Percentiles rank a stretch among this genome's conserved stretches.
These are phyloP conservation scores for Merluccius polli DNA, from an alignment of 2,797 vertebrate species.

Conservation along the genomic window DNA sequence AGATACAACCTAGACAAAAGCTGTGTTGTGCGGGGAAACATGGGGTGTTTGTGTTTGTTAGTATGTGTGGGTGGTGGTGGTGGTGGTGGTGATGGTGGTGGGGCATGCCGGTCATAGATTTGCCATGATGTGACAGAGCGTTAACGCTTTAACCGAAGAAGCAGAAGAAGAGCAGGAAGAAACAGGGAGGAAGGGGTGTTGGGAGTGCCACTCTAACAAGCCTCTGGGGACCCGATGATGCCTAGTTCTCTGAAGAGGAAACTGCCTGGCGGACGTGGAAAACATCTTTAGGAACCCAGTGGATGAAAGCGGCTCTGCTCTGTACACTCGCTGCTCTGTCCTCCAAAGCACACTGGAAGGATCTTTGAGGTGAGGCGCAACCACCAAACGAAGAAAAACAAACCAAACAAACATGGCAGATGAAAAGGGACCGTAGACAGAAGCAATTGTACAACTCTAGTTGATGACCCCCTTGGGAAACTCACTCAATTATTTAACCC, in stretches of 20 bases:
- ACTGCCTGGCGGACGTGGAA: slow-evolving; percentile 58
- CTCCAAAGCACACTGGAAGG: neutral
- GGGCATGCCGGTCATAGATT: slow-evolving; percentile 2
- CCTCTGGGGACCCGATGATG: slow-evolving; percentile 45
- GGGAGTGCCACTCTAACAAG: slow-evolving; percentile 62
- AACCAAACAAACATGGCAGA: neutral
- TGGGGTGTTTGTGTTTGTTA: neutral
- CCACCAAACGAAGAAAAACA: neutral
- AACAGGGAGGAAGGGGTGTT: slow-evolving; percentile 2
- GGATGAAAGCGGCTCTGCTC: slow-evolving; percentile 34
- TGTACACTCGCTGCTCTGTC: slow-evolving; percentile 7
- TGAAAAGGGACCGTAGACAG: neutral
- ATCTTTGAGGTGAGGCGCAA: neutral
- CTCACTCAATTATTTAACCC: neutral
- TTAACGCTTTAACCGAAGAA: neutral
- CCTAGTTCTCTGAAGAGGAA: slow-evolving; percentile 37
- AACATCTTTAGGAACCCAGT: slow-evolving; percentile 41
- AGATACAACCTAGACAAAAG: neutral
- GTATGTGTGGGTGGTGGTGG: neutral
- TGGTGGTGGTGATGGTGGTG: neutral
- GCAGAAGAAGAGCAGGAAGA: neutral
- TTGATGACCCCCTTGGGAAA: neutral
- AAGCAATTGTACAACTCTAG: too few species aligned
- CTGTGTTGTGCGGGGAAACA: neutral
- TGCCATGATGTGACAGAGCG: neutral